Evolutionary conservation across 2,797 vertebrate genomes (phyloP), one percentile per base, ranked within the genome.

Genomic region (Cheirogaleus major): DNA sequence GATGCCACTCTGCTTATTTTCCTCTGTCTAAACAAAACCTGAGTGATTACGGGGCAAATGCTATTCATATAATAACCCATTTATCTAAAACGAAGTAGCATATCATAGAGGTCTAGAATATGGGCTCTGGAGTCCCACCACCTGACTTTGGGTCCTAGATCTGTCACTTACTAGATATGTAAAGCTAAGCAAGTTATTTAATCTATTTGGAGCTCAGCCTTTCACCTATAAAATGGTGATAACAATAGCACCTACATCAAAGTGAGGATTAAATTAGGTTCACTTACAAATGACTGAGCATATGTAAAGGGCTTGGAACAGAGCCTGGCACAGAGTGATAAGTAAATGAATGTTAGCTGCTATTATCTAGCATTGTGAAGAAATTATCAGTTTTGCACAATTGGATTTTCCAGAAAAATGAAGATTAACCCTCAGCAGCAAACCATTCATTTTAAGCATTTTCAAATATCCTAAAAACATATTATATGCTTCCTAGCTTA

Each of bases 311-410:
- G 20, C 43, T 67, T 25, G 50, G 41, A 81, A 63, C 32, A 65
- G 27, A 89, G 65, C n/a, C 32, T 48, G 57, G 65, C 12, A 32
- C 25, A 91, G 70, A 52, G 27, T 50, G 75, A 63, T 55, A 83
- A 73, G 52, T 70, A 69, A 81, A 57, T 69, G 48, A 84, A 61
- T 14, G 7, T 41, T 69, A 67, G 65, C 12, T 41, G 70, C 10
- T 41, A 25, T 88, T 38, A 38, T 13, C 89, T 65, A 76, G 32
- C 32, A 10, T 2, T 61, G 55, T 25, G 45, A 88, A 90, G 75
- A 84, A 91, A 93, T 55, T 15, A 89, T n/a, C 70, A 92, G n/a
- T 52, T 89, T 43, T 93, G 35, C 7, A 72, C 50, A 95, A 55
- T 9, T 82, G 50, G 48, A 83, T 35, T 87, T 80, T 73, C 14